Evolutionary conservation across 2,888 invertebrate species (phyloP).

Genomic region (Athripsodes cinereus): DNA sequence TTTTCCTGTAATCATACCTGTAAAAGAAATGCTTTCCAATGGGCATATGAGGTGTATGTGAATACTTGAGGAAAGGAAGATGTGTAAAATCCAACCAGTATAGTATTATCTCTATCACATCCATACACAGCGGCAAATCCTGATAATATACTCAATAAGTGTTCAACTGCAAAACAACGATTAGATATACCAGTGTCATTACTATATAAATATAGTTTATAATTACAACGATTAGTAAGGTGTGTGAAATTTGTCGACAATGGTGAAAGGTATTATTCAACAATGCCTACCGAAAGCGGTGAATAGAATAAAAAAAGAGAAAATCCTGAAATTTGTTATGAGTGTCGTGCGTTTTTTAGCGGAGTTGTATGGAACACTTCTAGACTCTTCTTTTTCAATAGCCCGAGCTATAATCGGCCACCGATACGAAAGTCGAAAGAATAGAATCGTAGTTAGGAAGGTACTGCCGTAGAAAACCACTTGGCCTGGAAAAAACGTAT

Average conservation of each 20-base stretch:
- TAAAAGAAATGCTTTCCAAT: slow-evolving; percentile 40
- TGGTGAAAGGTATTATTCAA: too few species aligned
- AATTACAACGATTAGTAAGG: too few species aligned
- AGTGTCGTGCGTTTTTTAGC: slow-evolving; percentile 10
- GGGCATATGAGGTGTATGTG: slow-evolving; percentile 36
- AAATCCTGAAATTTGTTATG: slow-evolving; percentile 6
- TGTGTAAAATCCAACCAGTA: slow-evolving; percentile 29
- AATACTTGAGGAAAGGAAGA: slow-evolving; percentile 41
- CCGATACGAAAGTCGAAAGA: slow-evolving; percentile 42
- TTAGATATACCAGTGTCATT: neutral
- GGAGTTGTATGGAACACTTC: neutral
- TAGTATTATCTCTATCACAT: slow-evolving; percentile 32
- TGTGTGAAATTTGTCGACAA: too few species aligned
- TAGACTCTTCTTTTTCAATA: slow-evolving; percentile 7
- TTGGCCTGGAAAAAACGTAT: slow-evolving; percentile 32
- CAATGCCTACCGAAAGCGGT: slow-evolving; percentile 9
- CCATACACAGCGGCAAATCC: slow-evolving; percentile 42
- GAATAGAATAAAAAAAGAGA: slow-evolving; percentile 14
- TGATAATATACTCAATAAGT: slow-evolving; percentile 53
- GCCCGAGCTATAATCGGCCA: slow-evolving; percentile 39
- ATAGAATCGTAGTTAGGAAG: slow-evolving; percentile 46
- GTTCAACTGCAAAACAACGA: slow-evolving; percentile 47
- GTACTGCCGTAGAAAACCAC: slow-evolving; percentile 53
- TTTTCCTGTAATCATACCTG: slow-evolving; percentile 33
- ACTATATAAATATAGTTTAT: neutral